These are phyloP conservation scores for Reinhardtius hippoglossoides DNA, from an alignment of 2,113 vertebrate species.

Conservation along the genomic window DNA sequence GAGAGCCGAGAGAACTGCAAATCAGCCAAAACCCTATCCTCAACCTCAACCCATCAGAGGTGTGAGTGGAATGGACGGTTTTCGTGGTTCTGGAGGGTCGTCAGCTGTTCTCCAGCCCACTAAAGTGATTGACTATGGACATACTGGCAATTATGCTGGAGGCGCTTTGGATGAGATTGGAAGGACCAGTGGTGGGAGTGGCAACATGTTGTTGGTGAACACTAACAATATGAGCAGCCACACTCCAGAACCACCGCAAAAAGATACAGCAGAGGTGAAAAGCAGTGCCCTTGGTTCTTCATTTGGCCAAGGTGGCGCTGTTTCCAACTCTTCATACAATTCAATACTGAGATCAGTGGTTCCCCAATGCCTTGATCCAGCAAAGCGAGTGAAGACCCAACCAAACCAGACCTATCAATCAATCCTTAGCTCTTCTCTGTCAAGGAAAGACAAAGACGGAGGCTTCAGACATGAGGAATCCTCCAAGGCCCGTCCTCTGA, in stretches of 20 bases:
- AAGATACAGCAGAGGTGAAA: conserved; percentile 58
- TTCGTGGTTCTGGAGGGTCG: conserved; percentile 42
- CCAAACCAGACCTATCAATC: background rate
- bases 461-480: conserved; percentile 20
- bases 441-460: conserved; percentile 47
- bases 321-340: conserved; percentile 6
- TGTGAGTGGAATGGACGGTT: background rate
- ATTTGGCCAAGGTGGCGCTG: background rate
- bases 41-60: conserved; percentile 35
- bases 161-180: conserved; percentile 79
- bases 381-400: background rate
- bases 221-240: background rate
- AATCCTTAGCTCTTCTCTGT: conserved; percentile 8
- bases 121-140: conserved; percentile 95
- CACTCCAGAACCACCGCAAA: conserved; percentile 61
- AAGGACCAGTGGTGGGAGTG: background rate
- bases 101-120: conserved; percentile 77
- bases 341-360: conserved; percentile 9
- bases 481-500: conserved; percentile 39
- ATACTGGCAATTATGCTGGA: conserved; percentile 87
- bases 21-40: conserved; percentile 28
- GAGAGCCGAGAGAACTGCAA: conserved; percentile 47
- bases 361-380: rapidly evolving
- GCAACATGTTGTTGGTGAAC: background rate
- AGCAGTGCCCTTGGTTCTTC: conserved; percentile 34